These are phyloP conservation scores for Xylota segnis DNA, from an alignment of 2,888 invertebrate genomes.

Conservation along the genomic window DNA sequence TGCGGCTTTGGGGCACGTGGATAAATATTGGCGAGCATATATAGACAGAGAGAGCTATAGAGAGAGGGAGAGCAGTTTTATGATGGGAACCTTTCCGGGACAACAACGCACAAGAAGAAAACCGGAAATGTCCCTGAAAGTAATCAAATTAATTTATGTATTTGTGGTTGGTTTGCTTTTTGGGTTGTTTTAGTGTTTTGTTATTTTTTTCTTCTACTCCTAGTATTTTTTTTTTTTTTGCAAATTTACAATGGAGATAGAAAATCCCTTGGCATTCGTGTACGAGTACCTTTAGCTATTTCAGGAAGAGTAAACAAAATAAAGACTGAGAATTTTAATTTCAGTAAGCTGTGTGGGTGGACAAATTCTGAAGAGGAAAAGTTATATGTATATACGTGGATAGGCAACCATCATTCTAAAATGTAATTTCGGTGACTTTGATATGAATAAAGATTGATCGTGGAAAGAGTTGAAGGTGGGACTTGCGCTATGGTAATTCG, in stretches of 20 bases:
- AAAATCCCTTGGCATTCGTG: neutral
- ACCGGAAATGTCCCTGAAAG: conserved; percentile 15
- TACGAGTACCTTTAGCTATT: neutral
- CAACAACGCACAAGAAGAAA: neutral
- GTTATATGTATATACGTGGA: neutral
- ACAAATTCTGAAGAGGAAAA: neutral
- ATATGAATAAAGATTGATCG: neutral
- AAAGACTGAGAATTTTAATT: neutral
- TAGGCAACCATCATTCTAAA: neutral
- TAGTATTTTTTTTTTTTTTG: neutral
- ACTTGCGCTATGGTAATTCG: neutral
- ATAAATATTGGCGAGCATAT: neutral
- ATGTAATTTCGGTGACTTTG: neutral
- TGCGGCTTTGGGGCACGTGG: conserved; percentile 18
- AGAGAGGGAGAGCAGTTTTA: conserved; percentile 7
- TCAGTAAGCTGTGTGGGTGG: neutral
- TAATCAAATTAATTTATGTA: conserved; percentile 34
- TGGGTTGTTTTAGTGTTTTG: neutral
- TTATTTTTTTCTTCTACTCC: neutral
- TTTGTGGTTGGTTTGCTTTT: conserved; percentile 2
- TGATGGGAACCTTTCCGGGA: neutral
- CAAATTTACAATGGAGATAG: neutral
- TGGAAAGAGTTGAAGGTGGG: neutral
- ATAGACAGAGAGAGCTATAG: too few species aligned
- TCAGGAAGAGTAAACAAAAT: neutral